A percentile compares a stretch with the other conserved stretches of the same genome.
These are phyloP conservation scores for Meleagris gallopavo DNA, from an alignment of 2,113 vertebrate genomes.

Conservation along the genomic window DNA sequence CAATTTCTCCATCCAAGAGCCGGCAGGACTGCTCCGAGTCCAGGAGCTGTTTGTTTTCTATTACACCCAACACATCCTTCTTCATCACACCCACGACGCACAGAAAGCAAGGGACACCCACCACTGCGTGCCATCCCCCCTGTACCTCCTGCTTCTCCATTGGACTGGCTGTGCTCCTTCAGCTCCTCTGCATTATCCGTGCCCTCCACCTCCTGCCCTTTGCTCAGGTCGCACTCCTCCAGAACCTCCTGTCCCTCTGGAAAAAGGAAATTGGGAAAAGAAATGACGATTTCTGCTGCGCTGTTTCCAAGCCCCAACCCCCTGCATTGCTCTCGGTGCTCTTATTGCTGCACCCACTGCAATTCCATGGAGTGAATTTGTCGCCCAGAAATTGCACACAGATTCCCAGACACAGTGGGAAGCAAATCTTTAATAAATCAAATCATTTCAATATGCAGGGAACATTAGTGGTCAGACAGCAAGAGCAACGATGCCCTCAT, in stretches of 20 bases:
- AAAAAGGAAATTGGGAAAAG: not conserved
- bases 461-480: not conserved
- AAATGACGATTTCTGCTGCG: not conserved
- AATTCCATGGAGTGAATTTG: not conserved
- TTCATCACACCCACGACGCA: not conserved
- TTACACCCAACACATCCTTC: not conserved
- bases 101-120: not conserved
- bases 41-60: not conserved
- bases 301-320: not conserved
- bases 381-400: not conserved
- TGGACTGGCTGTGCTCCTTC: constrained; percentile 58
- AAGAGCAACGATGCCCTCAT: not conserved
- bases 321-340: not conserved
- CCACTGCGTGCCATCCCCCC: not conserved
- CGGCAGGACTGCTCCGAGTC: not conserved
- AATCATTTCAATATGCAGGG: not conserved
- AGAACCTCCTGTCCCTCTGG: constrained; percentile 72
- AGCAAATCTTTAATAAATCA: not conserved
- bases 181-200: constrained; percentile 65
- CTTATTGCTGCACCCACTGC: rapidly evolving
- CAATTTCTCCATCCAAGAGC: not conserved
- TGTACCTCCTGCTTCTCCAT: constrained; percentile 78
- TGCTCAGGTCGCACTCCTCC: constrained; percentile 70
- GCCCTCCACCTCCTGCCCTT: constrained; percentile 74
- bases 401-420: not conserved